Evolutionary conservation across 2,113 vertebrate genomes (phyloP).

Genomic region (Cyphomyrus plagiostoma): DNA sequence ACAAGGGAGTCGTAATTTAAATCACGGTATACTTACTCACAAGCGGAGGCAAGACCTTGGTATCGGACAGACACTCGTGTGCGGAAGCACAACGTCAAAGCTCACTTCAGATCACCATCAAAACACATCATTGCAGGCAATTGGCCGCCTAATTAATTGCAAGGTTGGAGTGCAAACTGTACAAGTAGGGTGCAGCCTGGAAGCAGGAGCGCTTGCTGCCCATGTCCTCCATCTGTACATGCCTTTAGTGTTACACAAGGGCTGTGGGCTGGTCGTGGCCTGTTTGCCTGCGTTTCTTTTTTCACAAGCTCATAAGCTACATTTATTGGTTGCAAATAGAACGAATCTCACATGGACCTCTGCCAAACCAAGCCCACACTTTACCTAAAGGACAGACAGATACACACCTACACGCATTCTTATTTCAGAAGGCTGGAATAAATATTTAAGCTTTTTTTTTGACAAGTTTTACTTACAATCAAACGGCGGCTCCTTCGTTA

Average conservation of each 20-base stretch:
- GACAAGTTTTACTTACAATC: not conserved
- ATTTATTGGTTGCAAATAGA: not conserved
- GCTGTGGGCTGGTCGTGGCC: not conserved
- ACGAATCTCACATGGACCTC: not conserved
- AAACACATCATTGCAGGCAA: conserved; percentile 37
- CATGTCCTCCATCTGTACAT: not conserved
- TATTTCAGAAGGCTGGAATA: not conserved
- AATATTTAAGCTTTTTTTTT: not conserved
- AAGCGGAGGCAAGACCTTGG: conserved; percentile 34
- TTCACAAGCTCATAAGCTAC: not conserved
- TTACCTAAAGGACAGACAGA: conserved; percentile 1
- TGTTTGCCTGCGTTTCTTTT: not conserved
- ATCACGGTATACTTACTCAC: conserved; percentile 27
- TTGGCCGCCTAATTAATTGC: conserved; percentile 39
- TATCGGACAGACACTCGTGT: conserved; percentile 34
- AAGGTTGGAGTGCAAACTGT: conserved; percentile 26
- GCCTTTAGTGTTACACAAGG: not conserved
- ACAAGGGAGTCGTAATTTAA: conserved; percentile 35
- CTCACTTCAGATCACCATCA: conserved; percentile 28
- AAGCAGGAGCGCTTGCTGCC: not conserved
- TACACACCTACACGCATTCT: conserved; percentile 8
- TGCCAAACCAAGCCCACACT: not conserved
- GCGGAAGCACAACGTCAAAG: conserved; percentile 39
- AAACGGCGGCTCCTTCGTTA: not conserved
- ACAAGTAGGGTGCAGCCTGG: not conserved